A percentile compares a stretch with the other conserved stretches of the same genome.
phyloP scores from a whole-genome alignment of 2,888 invertebrate species.

The Lithophane socia region DNA sequence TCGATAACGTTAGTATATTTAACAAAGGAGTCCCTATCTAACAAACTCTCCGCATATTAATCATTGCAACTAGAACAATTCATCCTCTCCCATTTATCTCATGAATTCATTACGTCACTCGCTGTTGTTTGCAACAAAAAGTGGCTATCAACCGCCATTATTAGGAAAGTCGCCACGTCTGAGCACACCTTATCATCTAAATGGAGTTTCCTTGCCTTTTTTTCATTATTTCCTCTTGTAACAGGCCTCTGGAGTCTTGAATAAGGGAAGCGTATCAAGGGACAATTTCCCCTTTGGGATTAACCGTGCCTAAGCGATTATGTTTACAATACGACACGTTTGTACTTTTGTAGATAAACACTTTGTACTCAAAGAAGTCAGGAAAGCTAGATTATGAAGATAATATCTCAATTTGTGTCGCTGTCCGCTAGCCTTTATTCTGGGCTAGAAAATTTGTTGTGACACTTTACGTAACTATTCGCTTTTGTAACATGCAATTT shows the following conservation, averaged over 20 bases:
- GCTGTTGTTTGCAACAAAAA: conserved; percentile 51
- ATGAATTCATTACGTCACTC: conserved; percentile 42
- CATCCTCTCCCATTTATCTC: conserved; percentile 50
- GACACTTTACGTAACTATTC: conserved; percentile 23
- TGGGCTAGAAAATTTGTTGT: conserved; percentile 25
- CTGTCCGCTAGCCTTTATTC: conserved; percentile 40
- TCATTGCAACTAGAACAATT: conserved; percentile 54
- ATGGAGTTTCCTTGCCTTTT: conserved; percentile 61
- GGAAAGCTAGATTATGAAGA: conserved; percentile 55
- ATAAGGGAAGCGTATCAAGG: conserved; percentile 80
- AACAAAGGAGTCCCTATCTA: conserved; percentile 38
- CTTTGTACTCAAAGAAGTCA: conserved; percentile 66
- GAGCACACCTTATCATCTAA: conserved; percentile 56
- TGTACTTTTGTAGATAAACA: conserved; percentile 53
- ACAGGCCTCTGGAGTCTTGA: conserved; percentile 62
- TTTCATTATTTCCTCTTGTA: conserved; percentile 67
- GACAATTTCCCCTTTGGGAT: conserved; percentile 85
- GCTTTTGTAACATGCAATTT: conserved; percentile 40
- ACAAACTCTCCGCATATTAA: conserved; percentile 40
- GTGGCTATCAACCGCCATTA: conserved; percentile 38
- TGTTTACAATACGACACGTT: conserved; percentile 70
- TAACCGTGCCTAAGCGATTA: conserved; percentile 71
- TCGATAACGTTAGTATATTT: neutral
- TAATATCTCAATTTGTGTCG: conserved; percentile 61
- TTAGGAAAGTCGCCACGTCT: conserved; percentile 48